Evolutionary conservation across 2,888 invertebrate species (phyloP), one percentile per base, ranked within the genome.

Genomic region (Leptinotarsa juncta): DNA sequence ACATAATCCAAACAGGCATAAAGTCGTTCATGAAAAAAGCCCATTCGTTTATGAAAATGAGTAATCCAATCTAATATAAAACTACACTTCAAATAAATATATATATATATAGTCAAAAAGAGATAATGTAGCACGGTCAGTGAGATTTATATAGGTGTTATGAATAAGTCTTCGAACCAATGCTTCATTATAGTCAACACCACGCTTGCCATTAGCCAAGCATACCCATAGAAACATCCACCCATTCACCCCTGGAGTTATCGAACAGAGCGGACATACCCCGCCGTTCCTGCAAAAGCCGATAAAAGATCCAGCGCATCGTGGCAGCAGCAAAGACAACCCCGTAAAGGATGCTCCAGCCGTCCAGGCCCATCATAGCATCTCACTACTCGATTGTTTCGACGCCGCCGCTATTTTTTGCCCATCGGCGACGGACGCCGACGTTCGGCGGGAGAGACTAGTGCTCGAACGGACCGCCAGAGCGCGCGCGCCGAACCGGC

Each of bases 401-500:
- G 79, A 73, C 79, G 80, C 77, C 79, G 81, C 79, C 82, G 50
- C 60, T 55, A 67, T 70, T 74, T 74, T 74, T 69, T 18, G 51
- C 50, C 81, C 80, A 87, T 87, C 86, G 87, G 87, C 84, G 87
- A 87, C 84, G 82, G 85, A 84, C 81, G 82, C 80, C 76, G 51
- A 26, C 76, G 77, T 77, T 80, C 81, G 81, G 80, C 78, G 80
- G 79, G 78, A 78, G 74, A 78, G 57, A 65, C 73, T 83, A 83
- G 83, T 83, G 79, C 77, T 67, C 70, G 72, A 71, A 71, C 77
- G 77, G 88, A 89, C 90, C 84, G 81, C 71, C 72, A 83, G 84
- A 77, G 82, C 77, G 80, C 81, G 90, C 90, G 90, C 89, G 87
- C 88, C 89, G 89, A 90, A 73, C 78, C 78, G 78, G 70, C 80